Base-by-base conservation (phyloP, 2,113 vertebrate species). In the Channa maculata region DNA sequence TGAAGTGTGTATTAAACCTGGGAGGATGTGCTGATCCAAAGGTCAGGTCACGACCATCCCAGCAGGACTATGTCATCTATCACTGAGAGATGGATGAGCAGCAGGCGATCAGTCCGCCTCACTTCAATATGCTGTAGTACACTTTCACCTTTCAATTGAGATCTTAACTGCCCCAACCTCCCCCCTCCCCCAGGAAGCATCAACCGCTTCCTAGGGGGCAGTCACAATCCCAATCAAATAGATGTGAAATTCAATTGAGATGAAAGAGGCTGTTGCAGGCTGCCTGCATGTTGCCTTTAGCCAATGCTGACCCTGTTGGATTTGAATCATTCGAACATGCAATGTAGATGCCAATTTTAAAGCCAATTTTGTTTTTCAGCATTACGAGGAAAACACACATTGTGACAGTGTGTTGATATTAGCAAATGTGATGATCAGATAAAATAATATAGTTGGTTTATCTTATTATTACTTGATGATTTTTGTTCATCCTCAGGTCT, bases 141-240 rank as follows among this genome's bases (percentile, higher is more conserved):
- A 69, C 73, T 82, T 87, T 86, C 65, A 87, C 88, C 85, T 91
- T 84, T 89, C 72, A 71, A 73, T 76, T 77, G 15, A 1, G 44
- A 73, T n/a, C 82, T 55, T 57, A 61, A 60, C 45, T 14, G 24
- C 36, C 46, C 24, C 24, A 24, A 24, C 24, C 24, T 24, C 24
- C 24, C 24, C 24, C 24, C 24, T 24, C 24, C 65, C 67, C 9
- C 4, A 52, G 59, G 51, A 67, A 68, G 52, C 24, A 58, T 77
- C 72, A 76, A 37, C 41, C 14, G 9, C 6, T 24, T 24, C 24
- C 24, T 24, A 24, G 24, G 24, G 1, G 39, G 43, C 51, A 24
- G 24, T 24, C 38, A 69, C 37, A 41, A 8, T 50, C 37, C 7
- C 15, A 64, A 69, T 24, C 6, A 7, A 41, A 41, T 41, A 7